Percentiles rank a stretch among this genome's conserved stretches.
These are phyloP conservation scores for Cephus spinipes DNA, from an alignment of 2,888 invertebrate species.

Conservation along the genomic window DNA sequence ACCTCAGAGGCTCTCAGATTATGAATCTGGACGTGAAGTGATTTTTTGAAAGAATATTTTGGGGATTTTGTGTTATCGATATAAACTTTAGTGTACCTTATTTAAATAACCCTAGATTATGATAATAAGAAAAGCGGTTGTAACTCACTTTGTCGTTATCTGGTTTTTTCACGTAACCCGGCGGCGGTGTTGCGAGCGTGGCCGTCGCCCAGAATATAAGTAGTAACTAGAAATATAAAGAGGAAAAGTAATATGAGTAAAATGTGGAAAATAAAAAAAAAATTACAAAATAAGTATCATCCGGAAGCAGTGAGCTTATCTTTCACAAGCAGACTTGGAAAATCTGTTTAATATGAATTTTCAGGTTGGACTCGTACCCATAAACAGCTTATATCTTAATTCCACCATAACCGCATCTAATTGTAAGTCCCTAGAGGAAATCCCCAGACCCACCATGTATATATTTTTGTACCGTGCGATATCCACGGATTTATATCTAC, in stretches of 20 bases:
- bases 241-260: not conserved
- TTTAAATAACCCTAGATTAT: too few relatives aligned
- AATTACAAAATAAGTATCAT: not conserved
- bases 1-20: too few relatives aligned
- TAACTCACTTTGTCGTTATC: constrained; percentile 59
- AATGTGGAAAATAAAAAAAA: too few relatives aligned
- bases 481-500: too few relatives aligned
- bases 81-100: too few relatives aligned
- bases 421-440: constrained; percentile 16
- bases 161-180: constrained; percentile 62
- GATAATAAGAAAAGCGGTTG: too few relatives aligned
- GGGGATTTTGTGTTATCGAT: too few relatives aligned
- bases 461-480: too few relatives aligned
- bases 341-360: not conserved
- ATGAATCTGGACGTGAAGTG: too few relatives aligned
- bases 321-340: not conserved
- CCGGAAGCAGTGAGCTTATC: not conserved
- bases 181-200: constrained; percentile 59
- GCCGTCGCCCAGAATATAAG: constrained; percentile 57
- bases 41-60: too few relatives aligned
- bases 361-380: constrained; percentile 23
- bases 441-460: too few relatives aligned
- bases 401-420: constrained; percentile 37
- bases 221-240: constrained; percentile 57
- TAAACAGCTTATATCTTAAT: constrained; percentile 46